Conservation (phyloP, 37 sponge, comb jelly and placozoan genomes). For the Theonella swinhoei region DNA sequence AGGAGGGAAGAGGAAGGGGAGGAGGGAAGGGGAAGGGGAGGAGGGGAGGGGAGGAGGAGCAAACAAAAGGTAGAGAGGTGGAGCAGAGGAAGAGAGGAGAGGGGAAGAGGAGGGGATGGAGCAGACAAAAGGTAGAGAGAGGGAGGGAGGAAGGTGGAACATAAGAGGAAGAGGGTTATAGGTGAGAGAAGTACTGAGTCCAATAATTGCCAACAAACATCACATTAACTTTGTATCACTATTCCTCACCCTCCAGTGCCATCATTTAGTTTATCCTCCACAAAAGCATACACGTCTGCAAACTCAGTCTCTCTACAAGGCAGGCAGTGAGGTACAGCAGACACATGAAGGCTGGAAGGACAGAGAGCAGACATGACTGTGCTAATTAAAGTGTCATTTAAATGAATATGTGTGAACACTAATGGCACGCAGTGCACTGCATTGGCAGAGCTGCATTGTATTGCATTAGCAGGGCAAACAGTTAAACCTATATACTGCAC, state of each 20-base stretch:
- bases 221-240: not conserved
- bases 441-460: not conserved
- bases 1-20: not conserved
- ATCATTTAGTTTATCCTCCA: conserved; percentile 75
- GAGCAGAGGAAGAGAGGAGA: not conserved
- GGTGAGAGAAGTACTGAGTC: too few relatives aligned
- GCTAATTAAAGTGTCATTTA: not conserved
- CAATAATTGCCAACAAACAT: too few relatives aligned
- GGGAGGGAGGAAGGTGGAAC: not conserved
- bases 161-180: not conserved
- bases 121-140: not conserved
- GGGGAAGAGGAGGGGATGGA: not conserved
- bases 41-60: not conserved
- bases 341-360: conserved; percentile 73
- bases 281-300: conserved; percentile 75
- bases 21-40: not conserved
- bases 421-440: not conserved
- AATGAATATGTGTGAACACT: not conserved
- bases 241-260: conserved; percentile 83
- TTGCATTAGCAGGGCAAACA: not conserved
- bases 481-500: too few relatives aligned
- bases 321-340: conserved; percentile 78
- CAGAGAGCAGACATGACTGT: not conserved
- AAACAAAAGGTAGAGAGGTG: not conserved
- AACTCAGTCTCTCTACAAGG: conserved; percentile 92